These are phyloP conservation scores for Mastigias papua DNA, from an alignment of 30 jellyfish, hydroid and myxozoan genomes.

Conservation along the genomic window DNA sequence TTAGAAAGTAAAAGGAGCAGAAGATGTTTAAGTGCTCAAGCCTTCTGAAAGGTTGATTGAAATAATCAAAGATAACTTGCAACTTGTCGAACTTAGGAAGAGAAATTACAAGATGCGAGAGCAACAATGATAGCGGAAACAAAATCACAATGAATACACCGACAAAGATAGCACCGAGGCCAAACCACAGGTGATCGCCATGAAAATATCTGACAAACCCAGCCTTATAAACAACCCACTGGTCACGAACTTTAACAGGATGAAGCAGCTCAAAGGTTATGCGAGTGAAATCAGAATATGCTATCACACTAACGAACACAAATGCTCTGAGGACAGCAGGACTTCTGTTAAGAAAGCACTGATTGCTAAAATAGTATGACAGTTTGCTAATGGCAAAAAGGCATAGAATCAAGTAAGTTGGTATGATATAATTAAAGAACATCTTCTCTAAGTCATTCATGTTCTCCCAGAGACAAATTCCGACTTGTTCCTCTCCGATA, in stretches of 20 bases:
- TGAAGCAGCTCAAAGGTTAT: slow-evolving; percentile 77
- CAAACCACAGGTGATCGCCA: slow-evolving; percentile 62
- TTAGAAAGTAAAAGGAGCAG: slow-evolving; percentile 73
- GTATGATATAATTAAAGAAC: slow-evolving; percentile 70
- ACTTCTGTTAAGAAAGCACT: slow-evolving; percentile 52
- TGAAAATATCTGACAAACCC: slow-evolving; percentile 51
- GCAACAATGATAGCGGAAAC: slow-evolving; percentile 67
- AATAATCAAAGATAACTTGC: slow-evolving; percentile 70
- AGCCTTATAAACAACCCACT: slow-evolving; percentile 66
- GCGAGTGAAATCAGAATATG: slow-evolving; percentile 81
- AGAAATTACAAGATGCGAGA: slow-evolving; percentile 22
- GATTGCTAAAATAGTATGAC: slow-evolving; percentile 35
- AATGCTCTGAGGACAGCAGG: slow-evolving; percentile 56
- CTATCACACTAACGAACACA: slow-evolving; percentile 78
- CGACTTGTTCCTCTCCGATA: slow-evolving; percentile 47
- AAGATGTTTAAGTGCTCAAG: slow-evolving; percentile 12
- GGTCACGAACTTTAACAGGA: slow-evolving; percentile 40
- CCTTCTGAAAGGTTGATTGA: slow-evolving; percentile 55
- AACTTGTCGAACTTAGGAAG: slow-evolving; percentile 38
- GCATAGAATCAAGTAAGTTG: slow-evolving; percentile 64
- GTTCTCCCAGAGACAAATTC: slow-evolving; percentile 77
- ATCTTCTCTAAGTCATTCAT: slow-evolving; percentile 67
- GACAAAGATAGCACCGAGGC: slow-evolving; percentile 49
- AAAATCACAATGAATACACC: slow-evolving; percentile 54
- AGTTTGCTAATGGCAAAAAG: slow-evolving; percentile 30